Conservation (phyloP, 2,888 invertebrate genomes). For the Choristoneura rosaceana region DNA sequence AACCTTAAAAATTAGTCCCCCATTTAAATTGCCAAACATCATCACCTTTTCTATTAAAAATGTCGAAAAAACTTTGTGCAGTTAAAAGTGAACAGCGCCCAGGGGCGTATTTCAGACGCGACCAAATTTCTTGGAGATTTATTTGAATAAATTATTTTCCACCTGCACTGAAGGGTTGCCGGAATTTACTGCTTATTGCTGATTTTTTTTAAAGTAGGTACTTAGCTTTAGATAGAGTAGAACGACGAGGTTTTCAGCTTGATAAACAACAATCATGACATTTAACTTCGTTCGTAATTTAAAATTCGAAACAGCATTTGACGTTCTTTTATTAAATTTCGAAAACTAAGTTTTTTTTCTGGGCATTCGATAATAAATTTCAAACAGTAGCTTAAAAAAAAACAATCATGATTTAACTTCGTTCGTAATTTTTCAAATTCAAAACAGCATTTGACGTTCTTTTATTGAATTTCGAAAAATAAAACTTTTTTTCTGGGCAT, state of each 20-base stretch:
- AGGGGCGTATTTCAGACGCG: conserved; percentile 68
- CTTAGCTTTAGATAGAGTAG: neutral
- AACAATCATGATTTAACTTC: too few species aligned
- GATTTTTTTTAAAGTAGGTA: conserved; percentile 35
- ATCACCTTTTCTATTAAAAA: conserved; percentile 71
- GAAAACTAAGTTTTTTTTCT: too few species aligned
- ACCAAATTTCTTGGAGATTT: conserved; percentile 78
- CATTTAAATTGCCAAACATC: conserved; percentile 48
- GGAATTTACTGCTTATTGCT: conserved; percentile 67
- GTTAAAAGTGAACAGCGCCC: conserved; percentile 78
- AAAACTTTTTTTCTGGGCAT: too few species aligned
- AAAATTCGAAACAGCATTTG: too few species aligned
- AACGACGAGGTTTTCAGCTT: neutral
- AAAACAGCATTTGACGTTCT: too few species aligned
- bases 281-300: neutral
- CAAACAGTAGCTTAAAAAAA: too few species aligned
- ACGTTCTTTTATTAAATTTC: too few species aligned
- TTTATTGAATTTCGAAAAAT: too few species aligned
- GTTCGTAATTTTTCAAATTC: neutral
- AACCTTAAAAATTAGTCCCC: conserved; percentile 1
- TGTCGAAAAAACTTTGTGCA: conserved; percentile 68
- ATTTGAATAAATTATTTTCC: conserved; percentile 84
- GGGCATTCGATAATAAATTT: too few species aligned
- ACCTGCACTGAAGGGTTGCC: conserved; percentile 83
- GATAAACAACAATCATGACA: too few species aligned